Conservation (phyloP, 2,113 vertebrate genomes). For the Cephalopholis sonnerati region DNA sequence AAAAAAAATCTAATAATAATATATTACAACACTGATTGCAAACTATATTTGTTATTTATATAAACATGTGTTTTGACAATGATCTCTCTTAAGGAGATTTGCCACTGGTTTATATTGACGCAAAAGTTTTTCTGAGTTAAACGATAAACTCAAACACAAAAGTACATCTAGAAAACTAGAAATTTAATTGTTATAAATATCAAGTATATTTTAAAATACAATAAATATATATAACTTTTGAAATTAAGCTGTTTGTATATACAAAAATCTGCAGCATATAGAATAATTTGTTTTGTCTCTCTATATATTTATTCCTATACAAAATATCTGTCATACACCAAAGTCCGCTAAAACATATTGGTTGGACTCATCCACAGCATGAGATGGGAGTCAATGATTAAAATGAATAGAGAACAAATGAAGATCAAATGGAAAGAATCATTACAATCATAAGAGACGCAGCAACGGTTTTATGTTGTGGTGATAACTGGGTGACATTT, state of each 20-base stretch:
- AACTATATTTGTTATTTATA: neutral
- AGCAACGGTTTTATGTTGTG: neutral
- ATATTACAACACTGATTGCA: neutral
- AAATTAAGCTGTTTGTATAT: neutral
- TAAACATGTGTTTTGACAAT: neutral
- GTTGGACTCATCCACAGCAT: constrained; percentile 41
- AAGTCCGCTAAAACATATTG: neutral
- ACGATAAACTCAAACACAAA: neutral
- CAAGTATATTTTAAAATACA: neutral
- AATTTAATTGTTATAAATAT: neutral
- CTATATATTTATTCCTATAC: neutral
- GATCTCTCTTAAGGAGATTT: neutral
- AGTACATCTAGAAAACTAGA: neutral
- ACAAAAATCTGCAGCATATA: neutral
- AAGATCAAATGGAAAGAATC: constrained; percentile 1
- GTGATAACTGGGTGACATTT: neutral
- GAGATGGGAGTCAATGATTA: neutral
- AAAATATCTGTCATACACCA: neutral
- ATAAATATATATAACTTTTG: neutral
- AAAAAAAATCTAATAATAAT: neutral
- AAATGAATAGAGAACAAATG: neutral
- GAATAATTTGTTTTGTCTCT: no score
- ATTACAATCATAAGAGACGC: neutral
- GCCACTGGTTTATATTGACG: no score
- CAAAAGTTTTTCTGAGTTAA: neutral